Conservation (phyloP, 1,140 invertebrate species). For the Neelides sp. region DNA sequence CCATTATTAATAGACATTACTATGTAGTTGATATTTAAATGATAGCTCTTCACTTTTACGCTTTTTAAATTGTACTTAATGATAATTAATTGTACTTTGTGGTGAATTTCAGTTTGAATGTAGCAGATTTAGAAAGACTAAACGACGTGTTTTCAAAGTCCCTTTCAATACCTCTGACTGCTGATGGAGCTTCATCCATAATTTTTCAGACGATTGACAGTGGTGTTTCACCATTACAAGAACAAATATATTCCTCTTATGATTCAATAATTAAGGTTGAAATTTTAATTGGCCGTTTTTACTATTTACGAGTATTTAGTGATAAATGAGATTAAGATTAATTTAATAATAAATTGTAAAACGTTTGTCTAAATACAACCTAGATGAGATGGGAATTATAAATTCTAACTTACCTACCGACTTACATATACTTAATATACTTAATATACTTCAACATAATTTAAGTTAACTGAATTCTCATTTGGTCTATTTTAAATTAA, state of each 20-base stretch:
- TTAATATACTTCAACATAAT: too few species aligned
- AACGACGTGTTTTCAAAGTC: slow-evolving; percentile 22
- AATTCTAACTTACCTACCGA: too few species aligned
- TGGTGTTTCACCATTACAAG: slow-evolving; percentile 29
- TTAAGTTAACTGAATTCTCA: too few species aligned
- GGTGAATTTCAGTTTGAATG: slow-evolving; percentile 12
- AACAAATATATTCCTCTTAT: slow-evolving; percentile 27
- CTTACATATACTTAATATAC: too few species aligned
- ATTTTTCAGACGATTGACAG: slow-evolving; percentile 27
- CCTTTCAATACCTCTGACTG: slow-evolving; percentile 23
- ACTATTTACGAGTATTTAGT: too few species aligned
- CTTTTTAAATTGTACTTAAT: slow-evolving; percentile 4
- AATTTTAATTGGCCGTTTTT: neutral
- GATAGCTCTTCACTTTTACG: slow-evolving; percentile 13
- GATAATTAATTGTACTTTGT: slow-evolving; percentile 3
- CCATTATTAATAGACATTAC: neutral
- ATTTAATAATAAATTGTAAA: too few species aligned
- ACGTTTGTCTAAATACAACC: too few species aligned
- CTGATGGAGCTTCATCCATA: slow-evolving; percentile 27
- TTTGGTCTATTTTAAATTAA: too few species aligned
- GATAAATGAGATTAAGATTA: too few species aligned
- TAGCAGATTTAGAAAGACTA: slow-evolving; percentile 22
- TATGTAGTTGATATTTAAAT: neutral
- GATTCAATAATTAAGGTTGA: slow-evolving; percentile 22
- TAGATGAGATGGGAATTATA: too few species aligned